Evolutionary conservation across 2,113 vertebrate genomes (phyloP).

Genomic region (Capricornis sumatraensis): DNA sequence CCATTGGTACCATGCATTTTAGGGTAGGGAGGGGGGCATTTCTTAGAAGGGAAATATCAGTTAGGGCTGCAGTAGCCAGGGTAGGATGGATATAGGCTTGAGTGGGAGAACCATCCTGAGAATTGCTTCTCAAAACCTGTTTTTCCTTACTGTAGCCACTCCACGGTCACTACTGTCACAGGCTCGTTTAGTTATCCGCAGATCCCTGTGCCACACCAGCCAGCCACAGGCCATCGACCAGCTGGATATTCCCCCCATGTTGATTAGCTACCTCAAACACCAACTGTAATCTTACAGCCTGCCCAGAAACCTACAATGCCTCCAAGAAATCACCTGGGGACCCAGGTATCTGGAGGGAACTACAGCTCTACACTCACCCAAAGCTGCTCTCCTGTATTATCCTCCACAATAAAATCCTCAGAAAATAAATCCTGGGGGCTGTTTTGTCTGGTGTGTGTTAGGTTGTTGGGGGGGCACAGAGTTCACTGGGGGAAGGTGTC

Average conservation of each 20-base stretch:
- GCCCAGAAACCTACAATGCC: neutral
- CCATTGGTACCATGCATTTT: neutral
- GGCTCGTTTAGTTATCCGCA: slow-evolving; percentile 83
- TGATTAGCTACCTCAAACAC: slow-evolving; percentile 90
- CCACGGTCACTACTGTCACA: slow-evolving; percentile 94
- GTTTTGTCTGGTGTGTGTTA: neutral
- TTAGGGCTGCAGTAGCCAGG: neutral
- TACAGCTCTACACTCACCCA: neutral
- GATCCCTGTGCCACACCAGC: slow-evolving; percentile 73
- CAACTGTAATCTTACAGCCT: slow-evolving; percentile 65
- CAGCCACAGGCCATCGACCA: slow-evolving; percentile 71
- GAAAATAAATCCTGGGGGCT: slow-evolving; percentile 19
- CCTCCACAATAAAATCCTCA: slow-evolving; percentile 47
- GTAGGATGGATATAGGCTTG: neutral
- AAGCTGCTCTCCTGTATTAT: neutral
- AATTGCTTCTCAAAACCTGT: neutral
- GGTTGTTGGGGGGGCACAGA: rapidly evolving
- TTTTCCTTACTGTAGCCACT: slow-evolving; percentile 78
- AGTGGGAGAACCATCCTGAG: neutral
- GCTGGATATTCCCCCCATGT: slow-evolving; percentile 85
- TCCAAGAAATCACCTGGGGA: neutral
- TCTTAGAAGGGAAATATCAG: neutral
- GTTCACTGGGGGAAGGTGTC: neutral
- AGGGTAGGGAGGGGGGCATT: neutral
- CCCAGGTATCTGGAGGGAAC: neutral